A percentile compares a stretch with the other conserved stretches of the same genome.
These are phyloP conservation scores for Sinohyriopsis cumingii DNA, from an alignment of 2,888 invertebrate genomes.

Conservation along the genomic window DNA sequence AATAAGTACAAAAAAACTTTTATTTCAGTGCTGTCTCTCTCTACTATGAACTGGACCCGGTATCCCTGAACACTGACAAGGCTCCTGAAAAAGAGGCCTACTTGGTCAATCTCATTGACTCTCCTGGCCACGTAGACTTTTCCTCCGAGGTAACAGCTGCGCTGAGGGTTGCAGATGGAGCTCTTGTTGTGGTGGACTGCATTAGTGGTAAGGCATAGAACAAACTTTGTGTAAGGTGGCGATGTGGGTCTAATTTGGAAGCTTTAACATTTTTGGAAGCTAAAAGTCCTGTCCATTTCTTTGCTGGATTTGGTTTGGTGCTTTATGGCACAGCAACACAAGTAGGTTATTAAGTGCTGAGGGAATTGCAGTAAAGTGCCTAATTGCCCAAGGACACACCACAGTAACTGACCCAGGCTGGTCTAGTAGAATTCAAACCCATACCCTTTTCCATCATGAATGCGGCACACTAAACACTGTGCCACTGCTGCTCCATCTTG, in stretches of 20 bases:
- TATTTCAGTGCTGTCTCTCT: constrained; percentile 93
- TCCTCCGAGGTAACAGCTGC: constrained; percentile 99
- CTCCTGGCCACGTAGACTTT: constrained; percentile 99
- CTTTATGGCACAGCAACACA: too few relatives aligned
- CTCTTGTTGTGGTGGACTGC: constrained; percentile 99
- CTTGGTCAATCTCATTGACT: constrained; percentile 99
- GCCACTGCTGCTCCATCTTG: too few relatives aligned
- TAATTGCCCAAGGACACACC: too few relatives aligned
- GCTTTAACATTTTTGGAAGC: too few relatives aligned
- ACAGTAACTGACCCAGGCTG: too few relatives aligned
- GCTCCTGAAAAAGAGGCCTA: constrained; percentile 83
- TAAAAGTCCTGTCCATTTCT: too few relatives aligned
- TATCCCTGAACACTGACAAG: constrained; percentile 73
- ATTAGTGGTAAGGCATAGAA: constrained; percentile 86
- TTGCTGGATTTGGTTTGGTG: too few relatives aligned
- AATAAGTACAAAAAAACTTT: background rate
- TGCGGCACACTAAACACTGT: too few relatives aligned
- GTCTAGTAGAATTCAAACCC: too few relatives aligned
- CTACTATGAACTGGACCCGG: constrained; percentile 95
- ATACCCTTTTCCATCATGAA: too few relatives aligned
- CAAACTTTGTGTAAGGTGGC: background rate
- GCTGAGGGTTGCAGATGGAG: constrained; percentile 99
- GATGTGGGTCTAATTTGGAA: background rate
- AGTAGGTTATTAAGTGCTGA: too few relatives aligned
- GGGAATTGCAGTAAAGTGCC: too few relatives aligned